These are phyloP conservation scores for Brachionus koreanus DNA, from an alignment of 1,140 invertebrate genomes.

Conservation along the genomic window DNA sequence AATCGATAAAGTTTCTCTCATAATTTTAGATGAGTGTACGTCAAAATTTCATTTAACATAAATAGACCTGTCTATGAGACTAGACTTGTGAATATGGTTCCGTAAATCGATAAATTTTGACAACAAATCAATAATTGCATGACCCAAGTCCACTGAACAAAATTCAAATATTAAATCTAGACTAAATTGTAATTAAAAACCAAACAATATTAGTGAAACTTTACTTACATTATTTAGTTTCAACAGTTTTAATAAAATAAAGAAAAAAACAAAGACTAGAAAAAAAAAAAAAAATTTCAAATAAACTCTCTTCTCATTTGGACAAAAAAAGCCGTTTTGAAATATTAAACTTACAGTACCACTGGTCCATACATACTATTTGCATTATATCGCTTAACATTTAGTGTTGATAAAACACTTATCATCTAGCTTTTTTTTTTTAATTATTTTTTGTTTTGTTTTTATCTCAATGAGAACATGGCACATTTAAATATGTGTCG, in stretches of 20 bases:
- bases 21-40: conserved; percentile 1
- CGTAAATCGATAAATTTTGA: conserved; percentile 21
- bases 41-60: conserved; percentile 9
- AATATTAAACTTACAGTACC: conserved; percentile 14
- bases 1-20: conserved; percentile 10
- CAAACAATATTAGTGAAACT: conserved; percentile 8
- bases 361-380: not conserved
- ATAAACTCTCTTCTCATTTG: not conserved
- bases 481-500: not conserved
- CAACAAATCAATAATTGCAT: conserved; percentile 32
- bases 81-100: not conserved
- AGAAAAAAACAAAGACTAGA: not conserved
- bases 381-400: conserved; percentile 8
- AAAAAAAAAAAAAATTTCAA: not conserved
- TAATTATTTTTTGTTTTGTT: no score
- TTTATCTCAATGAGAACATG: conserved; percentile 30
- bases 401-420: not conserved
- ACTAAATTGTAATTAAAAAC: not conserved
- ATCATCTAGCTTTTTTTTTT: not conserved
- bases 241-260: conserved; percentile 26
- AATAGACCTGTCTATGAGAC: conserved; percentile 24
- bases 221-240: conserved; percentile 2
- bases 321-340: not conserved
- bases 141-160: not conserved
- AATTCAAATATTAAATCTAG: conserved; percentile 1